Evolutionary conservation across 1,140 invertebrate species (phyloP), one percentile per base, ranked within the genome.

Genomic region (Pissodes strobi): DNA sequence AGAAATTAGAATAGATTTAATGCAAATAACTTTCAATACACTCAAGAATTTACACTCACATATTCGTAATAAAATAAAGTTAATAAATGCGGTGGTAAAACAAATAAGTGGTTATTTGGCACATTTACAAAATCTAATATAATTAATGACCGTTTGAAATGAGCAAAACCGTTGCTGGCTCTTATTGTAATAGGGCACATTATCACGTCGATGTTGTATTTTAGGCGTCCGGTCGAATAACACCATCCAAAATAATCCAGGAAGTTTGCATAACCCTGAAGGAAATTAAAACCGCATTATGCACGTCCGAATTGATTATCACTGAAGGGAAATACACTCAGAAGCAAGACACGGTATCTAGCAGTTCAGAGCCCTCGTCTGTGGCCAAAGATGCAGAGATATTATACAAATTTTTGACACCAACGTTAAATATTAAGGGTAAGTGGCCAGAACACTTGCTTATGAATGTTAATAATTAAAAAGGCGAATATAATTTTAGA

Each of bases 231-330:
- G 70, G 81, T 68, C 53, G 83, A 80, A 70, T 73, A 77, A 70
- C 82, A 77, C 67, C 74, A 5, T 74, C 73, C 0, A 78, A 78
- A 71, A 73, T 78, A 10, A 74, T 73, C 13, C 74, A 77, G 60
- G 79, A 83, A 70, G 82, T 84, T 70, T 79, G 81, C 23, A 79
- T 76, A 15, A 81, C 82, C 8, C 77, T 83, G 27, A 82, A 83
- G 71, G 81, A 82, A 71, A 75, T 83, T 43, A 80, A 81, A 76
- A 73, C 64, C 37, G 77, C 79, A 59, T 72, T 84, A 55, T 79
- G 80, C 64, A 81, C 80, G 65, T 76, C 82, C 8, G 79, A 81
- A 65, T 76, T 52, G 70, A 75, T 59, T 10, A 2, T 53, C 25
- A 78, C 78, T 72, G 69, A 78, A 37, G 74, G 62, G 2, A 56